These are phyloP conservation scores for Musca vetustissima DNA, from an alignment of 1,140 invertebrate species.

Conservation along the genomic window DNA sequence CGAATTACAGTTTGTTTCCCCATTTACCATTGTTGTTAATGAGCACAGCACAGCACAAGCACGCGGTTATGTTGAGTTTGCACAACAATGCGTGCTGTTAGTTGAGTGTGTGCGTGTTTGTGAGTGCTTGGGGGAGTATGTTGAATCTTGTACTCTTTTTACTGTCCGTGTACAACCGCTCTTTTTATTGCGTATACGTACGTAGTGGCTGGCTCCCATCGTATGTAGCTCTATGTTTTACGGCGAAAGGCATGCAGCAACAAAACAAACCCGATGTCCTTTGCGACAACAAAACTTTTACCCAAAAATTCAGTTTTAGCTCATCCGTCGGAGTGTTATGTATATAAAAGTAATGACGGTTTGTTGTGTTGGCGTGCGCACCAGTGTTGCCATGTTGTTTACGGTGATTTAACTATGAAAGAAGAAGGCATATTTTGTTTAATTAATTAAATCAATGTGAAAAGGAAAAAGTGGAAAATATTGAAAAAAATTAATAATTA, in stretches of 20 bases:
- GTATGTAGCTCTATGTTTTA: not conserved
- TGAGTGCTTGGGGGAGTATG: no score
- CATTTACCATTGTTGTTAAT: no score
- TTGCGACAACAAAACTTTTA: constrained; percentile 11
- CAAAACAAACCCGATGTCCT: constrained; percentile 13
- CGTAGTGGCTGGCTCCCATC: no score
- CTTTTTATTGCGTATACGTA: not conserved
- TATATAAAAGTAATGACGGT: constrained; percentile 20
- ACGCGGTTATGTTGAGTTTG: constrained; percentile 7
- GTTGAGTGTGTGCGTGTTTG: not conserved
- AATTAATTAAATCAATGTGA: constrained; percentile 9
- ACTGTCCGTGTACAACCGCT: no score
- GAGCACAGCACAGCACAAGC: not conserved
- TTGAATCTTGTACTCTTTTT: no score
- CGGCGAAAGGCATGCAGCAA: not conserved
- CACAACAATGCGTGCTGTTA: no score
- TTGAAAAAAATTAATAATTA: no score
- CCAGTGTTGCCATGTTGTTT: constrained; percentile 17
- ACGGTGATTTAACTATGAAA: not conserved
- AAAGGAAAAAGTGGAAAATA: not conserved
- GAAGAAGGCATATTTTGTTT: not conserved
- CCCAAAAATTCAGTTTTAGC: constrained; percentile 18
- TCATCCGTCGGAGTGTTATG: constrained; percentile 19
- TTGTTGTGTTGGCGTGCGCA: constrained; percentile 15
- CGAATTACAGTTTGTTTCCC: not conserved